Base-by-base conservation (phyloP, 2,797 vertebrate genomes). In the Sparus aurata region DNA sequence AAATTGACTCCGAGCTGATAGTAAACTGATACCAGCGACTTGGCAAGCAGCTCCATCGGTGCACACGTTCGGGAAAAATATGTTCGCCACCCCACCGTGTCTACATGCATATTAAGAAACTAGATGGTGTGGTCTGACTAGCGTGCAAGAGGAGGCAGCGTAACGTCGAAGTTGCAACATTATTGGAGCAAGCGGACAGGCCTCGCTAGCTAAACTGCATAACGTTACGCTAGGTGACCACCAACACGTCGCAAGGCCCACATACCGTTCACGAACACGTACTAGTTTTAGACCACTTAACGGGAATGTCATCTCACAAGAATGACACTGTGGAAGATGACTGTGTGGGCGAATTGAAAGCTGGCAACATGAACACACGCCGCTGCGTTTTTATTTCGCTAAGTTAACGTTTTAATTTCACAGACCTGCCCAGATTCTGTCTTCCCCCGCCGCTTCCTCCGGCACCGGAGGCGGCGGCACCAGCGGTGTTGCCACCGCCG, bases 341-440 rank as follows among this genome's bases (percentile, higher is more conserved):
- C 16, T 13, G 45, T 22, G 11, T 46, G 6, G 38, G 34, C 50
- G 22, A 15, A 34, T 18, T 22, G 11, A 17, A 53, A 64, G 5
- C 3, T 5, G 23, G 4, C 17, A 20, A 34, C 38, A 43, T 15
- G 17, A 18, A 1, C 4, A 2, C 5, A 1, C 0, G 25, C 63
- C 30, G 6, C 0, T 66, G 64, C 69, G 82, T 90, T 86, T 84
- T 80, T 75, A 59, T 69, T 43, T 66, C 10, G 30, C 27, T 62
- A 69, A 22, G 13, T 78, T 41, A 34, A 55, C 12, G 69, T 90
- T 82, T 69, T n/a, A 60, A 85, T 70, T 75, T 77, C 90, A 97
- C 97, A 94, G 95, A 97, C 97, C 97, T 97, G 96, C 96, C 96
- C 93, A 97, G 91, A 93, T 94, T 96, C 90, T 95, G 97, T 82